Base-by-base conservation (phyloP, 2,797 vertebrate genomes). In the Gadopsis marmoratus region DNA sequence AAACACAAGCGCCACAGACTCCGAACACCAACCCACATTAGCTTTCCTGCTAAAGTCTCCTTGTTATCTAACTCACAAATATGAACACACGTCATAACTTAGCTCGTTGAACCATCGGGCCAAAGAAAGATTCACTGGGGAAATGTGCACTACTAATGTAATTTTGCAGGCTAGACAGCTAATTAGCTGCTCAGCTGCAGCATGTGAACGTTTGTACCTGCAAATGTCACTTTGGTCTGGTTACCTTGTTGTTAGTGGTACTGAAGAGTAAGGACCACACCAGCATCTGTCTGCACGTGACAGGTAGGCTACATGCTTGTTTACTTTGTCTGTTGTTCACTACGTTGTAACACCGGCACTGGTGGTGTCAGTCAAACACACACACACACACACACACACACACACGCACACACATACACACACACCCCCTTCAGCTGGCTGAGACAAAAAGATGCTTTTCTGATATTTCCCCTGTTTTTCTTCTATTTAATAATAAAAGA, bases 171-270 rank as follows among this genome's bases (percentile, higher is more conserved):
- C 48, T 29, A 8, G 59, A 31, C 37, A n/a, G 54, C 19, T 67
- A 41, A 67, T 73, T 60, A 51, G 47, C 11, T 54, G 39, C 47
- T 69, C 58, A 54, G 58, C 29, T 69, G 56, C 56, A 54, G 47
- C 26, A 26, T 45, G 47, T 60, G 23, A 68, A 45, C 39, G 39
- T 12, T 41, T 6, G 3, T 12, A 53, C n/a, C n/a, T 56, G 39
- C 41, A 56, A 26, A 14, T 56, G 29, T 39, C 61, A 45, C 37
- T 23, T 45, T 19, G 11, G 37, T 56, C 23, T 11, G 4, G 29
- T 55, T 8, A 31, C 5, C 33, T 35, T 33, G 33, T 4, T 35
- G 33, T 35, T 35, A 35, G 33, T 35, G 33, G 33, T 35, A 35
- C 7, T 35, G 33, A 35, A 35, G 5, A 35, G 33, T 35, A 35